A percentile compares a stretch with the other conserved stretches of the same genome.
phyloP scores from a whole-genome alignment of 2,113 vertebrate genomes.

The Ophiodon elongatus region DNA sequence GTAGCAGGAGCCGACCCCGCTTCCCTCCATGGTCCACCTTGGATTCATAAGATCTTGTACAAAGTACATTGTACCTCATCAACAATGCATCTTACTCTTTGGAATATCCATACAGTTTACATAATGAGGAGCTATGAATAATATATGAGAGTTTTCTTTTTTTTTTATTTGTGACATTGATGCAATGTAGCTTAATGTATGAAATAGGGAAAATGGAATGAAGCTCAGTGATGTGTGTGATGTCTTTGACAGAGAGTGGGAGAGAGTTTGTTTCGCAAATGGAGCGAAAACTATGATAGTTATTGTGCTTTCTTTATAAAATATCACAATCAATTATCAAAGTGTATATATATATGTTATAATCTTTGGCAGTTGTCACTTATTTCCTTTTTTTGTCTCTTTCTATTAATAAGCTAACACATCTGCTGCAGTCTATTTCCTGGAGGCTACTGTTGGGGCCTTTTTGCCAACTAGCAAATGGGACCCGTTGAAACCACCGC shows the following conservation, averaged over 20 bases:
- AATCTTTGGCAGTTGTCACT: neutral
- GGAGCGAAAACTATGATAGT: neutral
- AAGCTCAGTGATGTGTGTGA: neutral
- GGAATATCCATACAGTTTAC: neutral
- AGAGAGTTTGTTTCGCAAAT: neutral
- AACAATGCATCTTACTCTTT: conserved; percentile 21
- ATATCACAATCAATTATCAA: neutral
- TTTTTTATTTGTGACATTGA: neutral
- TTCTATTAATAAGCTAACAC: neutral
- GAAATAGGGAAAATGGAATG: no score
- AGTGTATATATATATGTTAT: no score
- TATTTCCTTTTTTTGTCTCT: neutral
- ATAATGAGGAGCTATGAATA: conserved; percentile 27
- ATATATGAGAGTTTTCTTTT: neutral
- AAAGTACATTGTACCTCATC: neutral
- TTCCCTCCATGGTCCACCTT: neutral
- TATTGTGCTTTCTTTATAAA: neutral
- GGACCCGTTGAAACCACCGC: neutral
- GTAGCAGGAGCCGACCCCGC: no score
- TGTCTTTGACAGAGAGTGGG: neutral
- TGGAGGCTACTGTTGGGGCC: neutral
- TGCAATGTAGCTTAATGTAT: neutral
- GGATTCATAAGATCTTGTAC: neutral
- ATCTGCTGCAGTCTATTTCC: neutral
- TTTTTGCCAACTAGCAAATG: neutral